Percentiles rank a stretch among this genome's conserved stretches.
Evolutionary conservation across 2,797 vertebrate genomes (phyloP).

Genomic region (Chromis chromis): DNA sequence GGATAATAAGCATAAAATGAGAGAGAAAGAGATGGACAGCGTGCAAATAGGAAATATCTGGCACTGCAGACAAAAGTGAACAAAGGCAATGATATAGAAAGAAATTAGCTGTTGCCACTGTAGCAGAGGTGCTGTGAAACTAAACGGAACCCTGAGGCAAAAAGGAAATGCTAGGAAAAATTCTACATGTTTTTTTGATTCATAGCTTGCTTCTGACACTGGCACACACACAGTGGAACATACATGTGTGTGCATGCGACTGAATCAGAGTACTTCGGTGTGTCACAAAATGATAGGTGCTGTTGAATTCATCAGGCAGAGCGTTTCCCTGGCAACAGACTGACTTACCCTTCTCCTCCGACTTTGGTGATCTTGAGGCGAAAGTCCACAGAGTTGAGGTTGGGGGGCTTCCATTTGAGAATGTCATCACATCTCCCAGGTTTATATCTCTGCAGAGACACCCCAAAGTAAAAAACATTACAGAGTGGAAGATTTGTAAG

Average conservation of each 20-base stretch:
- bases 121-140: not conserved
- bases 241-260: constrained; percentile 7
- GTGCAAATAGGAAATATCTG: not conserved
- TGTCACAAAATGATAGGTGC: constrained; percentile 59
- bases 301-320: constrained; percentile 47
- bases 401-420: constrained; percentile 99
- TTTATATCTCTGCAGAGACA: constrained; percentile 91
- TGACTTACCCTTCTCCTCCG: constrained; percentile 97
- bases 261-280: constrained; percentile 29
- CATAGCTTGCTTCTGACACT: constrained; percentile 15
- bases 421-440: constrained; percentile 96
- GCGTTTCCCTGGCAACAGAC: constrained; percentile 66
- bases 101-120: constrained; percentile 19
- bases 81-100: constrained; percentile 10
- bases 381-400: constrained; percentile 98
- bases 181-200: constrained; percentile 20
- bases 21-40: constrained; percentile 15
- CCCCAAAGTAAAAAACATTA: not conserved
- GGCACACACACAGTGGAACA: constrained; percentile 27
- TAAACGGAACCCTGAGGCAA: constrained; percentile 33
- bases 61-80: constrained; percentile 4
- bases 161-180: constrained; percentile 8
- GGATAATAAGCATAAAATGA: constrained; percentile 38
- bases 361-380: constrained; percentile 98
- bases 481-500: constrained; percentile 5